Base-by-base conservation (phyloP, 2,888 invertebrate genomes). In the Pogonocherus hispidulus region DNA sequence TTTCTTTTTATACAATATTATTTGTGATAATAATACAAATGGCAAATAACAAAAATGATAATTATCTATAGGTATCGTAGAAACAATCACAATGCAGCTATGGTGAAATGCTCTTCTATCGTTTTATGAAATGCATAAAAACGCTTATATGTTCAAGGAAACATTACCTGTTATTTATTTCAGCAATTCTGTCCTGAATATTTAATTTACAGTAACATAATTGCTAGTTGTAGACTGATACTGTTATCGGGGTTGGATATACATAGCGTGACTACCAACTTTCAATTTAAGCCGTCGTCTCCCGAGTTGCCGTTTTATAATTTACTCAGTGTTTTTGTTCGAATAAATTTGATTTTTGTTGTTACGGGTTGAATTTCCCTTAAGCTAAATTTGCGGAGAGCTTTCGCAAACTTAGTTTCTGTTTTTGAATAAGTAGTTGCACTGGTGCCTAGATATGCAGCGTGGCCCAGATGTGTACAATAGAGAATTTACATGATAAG, bases 261-360 rank as follows among this genome's bases (percentile, higher is more conserved):
- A 41, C 41, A 41, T 41, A 41, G 41, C 41, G 41, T 41, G 41
- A 41, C 41, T 41, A 1, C 14, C n/a, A 41, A 41, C 41, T 41
- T 41, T 41, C 41, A 41, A 41, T 41, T 41, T 41, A 41, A 41
- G n/a, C 41, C 41, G 41, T 41, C 41, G 41, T 41, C 41, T 41
- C 16, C 41, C 16, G 14, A 41, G 41, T 41, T 41, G 41, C 16
- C 41, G 41, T 41, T 41, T 9, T 41, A n/a, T 41, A n/a, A 41
- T 41, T 41, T 41, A 41, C 41, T 41, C 41, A n/a, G 41, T 16
- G 11, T 41, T 41, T 41, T 41, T 41, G 41, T 14, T 41, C n/a
- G 41, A 14, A 41, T 14, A 41, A 41, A 41, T 41, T 41, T 41
- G n/a, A 41, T 41, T 41, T 41, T 41, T 41, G 14, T n/a, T n/a